Base-by-base conservation (phyloP, 92 coral and sea anemone species). In the Chrysogorgia sp. region DNA sequence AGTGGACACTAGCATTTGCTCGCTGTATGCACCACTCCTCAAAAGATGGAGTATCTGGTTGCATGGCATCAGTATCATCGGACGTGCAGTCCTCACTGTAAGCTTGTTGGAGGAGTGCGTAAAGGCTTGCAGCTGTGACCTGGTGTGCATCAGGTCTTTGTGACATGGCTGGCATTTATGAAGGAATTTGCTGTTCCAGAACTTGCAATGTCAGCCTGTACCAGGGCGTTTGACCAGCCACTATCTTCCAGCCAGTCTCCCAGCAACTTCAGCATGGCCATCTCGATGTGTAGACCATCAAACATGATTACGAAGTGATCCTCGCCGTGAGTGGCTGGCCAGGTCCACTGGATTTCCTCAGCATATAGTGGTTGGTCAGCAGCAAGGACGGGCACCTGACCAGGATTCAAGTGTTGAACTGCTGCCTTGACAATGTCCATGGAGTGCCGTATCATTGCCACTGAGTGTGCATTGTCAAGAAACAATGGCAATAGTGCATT, bases 381-480 rank as follows among this genome's bases (percentile, higher is more conserved):
- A 34, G 80, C 85, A 50, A 85, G 64, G 28, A 71, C 68, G 29
- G 90, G 84, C 32, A 64, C 63, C 64, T 82, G 86, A 17, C 83
- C 84, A 41, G 86, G 86, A 49, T 82, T 76, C 43, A 86, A 48
- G 59, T 67, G 65, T 40, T 69, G 58, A n/a, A 69, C 78, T 28
- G 81, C 81, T 13, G 49, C 40, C 76, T 69, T 65, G 58, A 86
- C 26, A 0, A 76, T 67, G 47, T 69, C 67, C 86, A 81, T 47
- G 50, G 76, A 24, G 58, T 86, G 90, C 13, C 63, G 59, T 14
- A 86, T 86, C 86, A 68, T 86, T 26, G 86, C 84, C 30, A 81
- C 83, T 66, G 90, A 86, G 60, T 82, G 79, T 19, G 84, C 77
- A 34, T 81, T 77, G 69, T 86, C 84, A 7, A 68, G 58, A 67